These are phyloP conservation scores for Pteromalus puparum DNA, from an alignment of 1,140 invertebrate genomes.

Conservation along the genomic window DNA sequence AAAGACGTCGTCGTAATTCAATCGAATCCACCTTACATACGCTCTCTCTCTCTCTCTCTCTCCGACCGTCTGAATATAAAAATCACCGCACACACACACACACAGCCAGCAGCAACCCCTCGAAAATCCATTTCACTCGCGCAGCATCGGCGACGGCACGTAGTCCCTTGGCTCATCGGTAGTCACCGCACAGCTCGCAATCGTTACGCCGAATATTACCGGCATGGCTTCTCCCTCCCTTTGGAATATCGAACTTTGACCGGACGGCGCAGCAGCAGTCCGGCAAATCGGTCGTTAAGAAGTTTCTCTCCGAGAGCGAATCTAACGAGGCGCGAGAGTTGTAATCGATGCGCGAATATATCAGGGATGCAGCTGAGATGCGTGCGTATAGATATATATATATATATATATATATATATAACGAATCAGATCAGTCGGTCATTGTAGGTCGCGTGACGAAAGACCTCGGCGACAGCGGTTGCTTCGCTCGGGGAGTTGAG, in stretches of 20 bases:
- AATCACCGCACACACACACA: too few relatives aligned
- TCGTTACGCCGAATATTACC: slow-evolving; percentile 32
- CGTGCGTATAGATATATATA: too few relatives aligned
- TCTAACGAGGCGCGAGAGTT: not conserved
- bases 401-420: too few relatives aligned
- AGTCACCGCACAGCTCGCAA: slow-evolving; percentile 14
- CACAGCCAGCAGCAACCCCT: not conserved
- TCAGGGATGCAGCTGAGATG: too few relatives aligned
- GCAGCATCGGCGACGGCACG: not conserved
- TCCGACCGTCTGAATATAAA: not conserved
- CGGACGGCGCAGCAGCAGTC: not conserved
- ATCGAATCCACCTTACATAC: not conserved
- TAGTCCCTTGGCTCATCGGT: not conserved
- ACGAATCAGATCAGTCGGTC: slow-evolving; percentile 39
- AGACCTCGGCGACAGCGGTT: slow-evolving; percentile 9
- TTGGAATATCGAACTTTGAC: not conserved
- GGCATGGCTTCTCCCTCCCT: not conserved
- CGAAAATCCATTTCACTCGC: not conserved
- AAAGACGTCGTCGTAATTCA: not conserved
- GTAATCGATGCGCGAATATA: too few relatives aligned
- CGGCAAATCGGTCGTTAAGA: not conserved
- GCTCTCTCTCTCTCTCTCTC: too few relatives aligned
- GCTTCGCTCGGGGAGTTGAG: not conserved
- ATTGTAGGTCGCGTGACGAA: not conserved
- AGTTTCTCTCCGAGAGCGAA: not conserved